These are phyloP conservation scores for Acrocephalus kingi DNA, from an alignment of 2,113 vertebrate species.

Conservation along the genomic window DNA sequence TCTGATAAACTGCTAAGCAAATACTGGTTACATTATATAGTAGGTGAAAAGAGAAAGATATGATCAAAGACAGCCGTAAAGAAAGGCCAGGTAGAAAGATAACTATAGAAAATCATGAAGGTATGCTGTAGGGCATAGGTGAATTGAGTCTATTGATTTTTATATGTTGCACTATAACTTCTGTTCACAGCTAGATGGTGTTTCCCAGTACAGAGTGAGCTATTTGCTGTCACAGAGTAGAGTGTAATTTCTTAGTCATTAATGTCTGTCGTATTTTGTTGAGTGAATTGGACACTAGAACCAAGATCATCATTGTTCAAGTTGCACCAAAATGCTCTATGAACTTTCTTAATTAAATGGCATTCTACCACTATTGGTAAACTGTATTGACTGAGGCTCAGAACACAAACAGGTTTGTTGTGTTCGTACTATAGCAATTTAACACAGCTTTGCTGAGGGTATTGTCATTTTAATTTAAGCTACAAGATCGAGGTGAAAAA, in stretches of 20 bases:
- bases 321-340: background rate
- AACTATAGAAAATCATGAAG: background rate
- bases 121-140: background rate
- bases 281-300: background rate
- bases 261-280: background rate
- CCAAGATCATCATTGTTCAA: background rate
- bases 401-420: background rate
- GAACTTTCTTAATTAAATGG: background rate
- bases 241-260: background rate
- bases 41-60: background rate
- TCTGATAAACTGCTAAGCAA: slow-evolving; percentile 44
- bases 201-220: background rate
- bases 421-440: background rate
- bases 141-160: slow-evolving; percentile 21
- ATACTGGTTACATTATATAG: background rate
- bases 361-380: background rate
- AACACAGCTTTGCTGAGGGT: background rate
- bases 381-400: background rate
- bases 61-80: background rate
- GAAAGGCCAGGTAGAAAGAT: background rate
- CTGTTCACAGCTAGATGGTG: background rate
- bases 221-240: background rate
- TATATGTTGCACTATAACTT: background rate
- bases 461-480: background rate
- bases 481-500: background rate